Conservation (phyloP, 2,797 vertebrate species). For the Garrulus glandarius region DNA sequence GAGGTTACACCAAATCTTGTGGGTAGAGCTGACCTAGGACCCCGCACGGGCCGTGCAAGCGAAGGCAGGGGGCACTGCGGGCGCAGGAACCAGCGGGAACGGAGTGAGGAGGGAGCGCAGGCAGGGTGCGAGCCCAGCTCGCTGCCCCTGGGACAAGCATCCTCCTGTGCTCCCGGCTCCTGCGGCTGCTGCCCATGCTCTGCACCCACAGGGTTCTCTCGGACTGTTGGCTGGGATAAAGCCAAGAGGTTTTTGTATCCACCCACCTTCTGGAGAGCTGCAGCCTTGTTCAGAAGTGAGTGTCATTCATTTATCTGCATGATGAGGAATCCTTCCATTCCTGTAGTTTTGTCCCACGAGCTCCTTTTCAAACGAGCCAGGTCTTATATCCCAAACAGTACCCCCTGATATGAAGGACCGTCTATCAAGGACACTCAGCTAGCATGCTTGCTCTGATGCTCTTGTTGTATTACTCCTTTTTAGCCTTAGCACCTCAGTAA, state of each 20-base stretch:
- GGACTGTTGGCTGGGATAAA: neutral
- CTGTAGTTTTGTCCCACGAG: neutral
- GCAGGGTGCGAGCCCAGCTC: neutral
- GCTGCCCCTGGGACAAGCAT: neutral
- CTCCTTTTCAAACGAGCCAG: neutral
- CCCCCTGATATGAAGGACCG: neutral
- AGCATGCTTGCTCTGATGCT: neutral
- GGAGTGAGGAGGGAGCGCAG: neutral
- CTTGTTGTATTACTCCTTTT: neutral
- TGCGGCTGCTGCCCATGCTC: neutral
- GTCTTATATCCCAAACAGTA: neutral
- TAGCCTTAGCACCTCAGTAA: neutral
- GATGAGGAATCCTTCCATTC: neutral
- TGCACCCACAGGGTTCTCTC: neutral
- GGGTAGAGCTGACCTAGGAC: neutral
- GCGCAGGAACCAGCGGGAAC: neutral
- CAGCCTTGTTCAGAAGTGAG: neutral
- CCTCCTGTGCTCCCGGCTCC: neutral
- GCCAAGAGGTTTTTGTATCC: neutral
- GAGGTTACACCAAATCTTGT: neutral
- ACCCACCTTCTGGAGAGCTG: neutral
- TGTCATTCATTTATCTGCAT: neutral
- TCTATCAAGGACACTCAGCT: neutral
- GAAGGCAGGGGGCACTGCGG: neutral
- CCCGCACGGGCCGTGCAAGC: accelerated